Percentiles rank a stretch among this genome's conserved stretches.
Evolutionary conservation across 2,888 invertebrate species (phyloP).

Genomic region (Cordilura impudica): DNA sequence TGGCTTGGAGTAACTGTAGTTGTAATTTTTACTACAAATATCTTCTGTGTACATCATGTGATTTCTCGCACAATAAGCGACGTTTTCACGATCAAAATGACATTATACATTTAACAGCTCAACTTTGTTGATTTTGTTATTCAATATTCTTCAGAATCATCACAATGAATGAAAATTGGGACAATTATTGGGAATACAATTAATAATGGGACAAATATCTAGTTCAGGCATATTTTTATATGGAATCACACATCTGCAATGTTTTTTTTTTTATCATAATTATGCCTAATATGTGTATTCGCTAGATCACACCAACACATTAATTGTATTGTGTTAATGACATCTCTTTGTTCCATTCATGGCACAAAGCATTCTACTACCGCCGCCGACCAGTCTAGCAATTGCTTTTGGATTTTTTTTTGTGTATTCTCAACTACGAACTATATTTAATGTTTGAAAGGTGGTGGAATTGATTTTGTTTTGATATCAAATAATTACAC

Average conservation of each 20-base stretch:
- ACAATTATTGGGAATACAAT: constrained; percentile 42
- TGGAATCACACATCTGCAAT: constrained; percentile 36
- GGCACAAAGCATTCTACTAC: background rate
- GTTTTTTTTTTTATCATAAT: too few species aligned
- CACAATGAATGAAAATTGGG: constrained; percentile 9
- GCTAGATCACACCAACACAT: background rate
- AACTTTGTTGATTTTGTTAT: background rate
- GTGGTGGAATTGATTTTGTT: constrained; percentile 52
- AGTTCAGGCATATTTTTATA: background rate
- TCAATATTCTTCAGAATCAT: background rate
- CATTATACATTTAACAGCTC: background rate
- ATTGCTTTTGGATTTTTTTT: constrained; percentile 45
- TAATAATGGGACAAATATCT: constrained; percentile 18
- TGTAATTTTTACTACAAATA: too few species aligned
- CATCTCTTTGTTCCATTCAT: constrained; percentile 21
- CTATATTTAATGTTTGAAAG: constrained; percentile 11
- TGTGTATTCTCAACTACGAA: background rate
- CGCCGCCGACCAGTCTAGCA: constrained; percentile 50
- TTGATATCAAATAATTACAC: constrained; percentile 23
- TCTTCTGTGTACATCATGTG: too few species aligned
- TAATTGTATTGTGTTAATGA: constrained; percentile 33
- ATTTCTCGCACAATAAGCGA: too few species aligned
- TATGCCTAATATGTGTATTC: background rate
- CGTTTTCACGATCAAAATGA: background rate
- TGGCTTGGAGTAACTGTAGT: too few species aligned